A percentile compares a stretch with the other conserved stretches of the same genome.
Evolutionary conservation across 2,113 vertebrate genomes (phyloP).

Genomic region (Chionomys nivalis): DNA sequence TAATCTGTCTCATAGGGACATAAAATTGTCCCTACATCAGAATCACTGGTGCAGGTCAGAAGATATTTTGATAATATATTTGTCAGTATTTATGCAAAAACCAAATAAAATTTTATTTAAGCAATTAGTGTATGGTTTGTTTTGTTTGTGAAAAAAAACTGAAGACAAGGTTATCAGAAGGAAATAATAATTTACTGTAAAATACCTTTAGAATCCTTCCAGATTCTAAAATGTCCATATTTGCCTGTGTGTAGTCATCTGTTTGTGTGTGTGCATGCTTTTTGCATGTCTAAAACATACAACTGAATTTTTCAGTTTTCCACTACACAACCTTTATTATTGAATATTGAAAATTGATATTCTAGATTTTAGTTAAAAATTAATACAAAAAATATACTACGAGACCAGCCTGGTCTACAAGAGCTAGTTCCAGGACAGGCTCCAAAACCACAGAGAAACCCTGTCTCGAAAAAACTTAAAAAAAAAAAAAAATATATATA

Average conservation of each 20-base stretch:
- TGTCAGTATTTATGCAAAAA: slow-evolving; percentile 6
- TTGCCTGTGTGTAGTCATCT: background rate
- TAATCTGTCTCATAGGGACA: background rate
- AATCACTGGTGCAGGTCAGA: background rate
- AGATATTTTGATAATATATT: background rate
- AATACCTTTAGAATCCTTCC: background rate
- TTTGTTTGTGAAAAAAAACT: background rate
- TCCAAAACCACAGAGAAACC: no score
- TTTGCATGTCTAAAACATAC: background rate
- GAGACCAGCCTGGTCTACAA: no score
- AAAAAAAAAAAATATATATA: no score
- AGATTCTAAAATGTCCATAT: background rate
- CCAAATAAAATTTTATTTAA: background rate
- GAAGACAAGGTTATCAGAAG: background rate
- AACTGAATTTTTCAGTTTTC: background rate
- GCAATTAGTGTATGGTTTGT: background rate
- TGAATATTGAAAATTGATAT: background rate
- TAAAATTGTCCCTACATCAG: background rate
- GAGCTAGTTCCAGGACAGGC: no score
- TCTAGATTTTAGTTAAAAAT: background rate
- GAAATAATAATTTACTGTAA: slow-evolving; percentile 6
- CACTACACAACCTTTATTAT: background rate
- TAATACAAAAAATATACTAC: background rate
- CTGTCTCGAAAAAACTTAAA: no score
- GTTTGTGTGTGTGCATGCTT: background rate